Base-by-base conservation (phyloP, 1,140 invertebrate species). In the Lerema accius region DNA sequence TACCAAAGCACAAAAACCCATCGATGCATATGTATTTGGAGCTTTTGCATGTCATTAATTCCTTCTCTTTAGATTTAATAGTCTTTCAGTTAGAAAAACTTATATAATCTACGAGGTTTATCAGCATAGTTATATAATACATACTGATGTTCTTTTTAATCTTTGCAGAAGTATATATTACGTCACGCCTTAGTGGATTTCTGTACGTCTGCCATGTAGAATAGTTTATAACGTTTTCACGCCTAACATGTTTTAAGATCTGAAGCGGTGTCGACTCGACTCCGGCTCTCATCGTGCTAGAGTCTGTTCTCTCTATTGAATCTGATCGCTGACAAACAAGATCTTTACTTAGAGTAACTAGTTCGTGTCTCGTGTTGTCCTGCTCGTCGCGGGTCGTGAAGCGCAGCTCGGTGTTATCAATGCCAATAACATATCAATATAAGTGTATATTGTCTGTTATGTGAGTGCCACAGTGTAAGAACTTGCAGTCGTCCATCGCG, bases 1-100 rank as follows among this genome's bases (percentile, higher is more conserved):
- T 90, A 90, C 88, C 88, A 90, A 90, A 90, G 88, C 86, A 88
- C 88, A 89, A 89, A 84, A 85, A 82, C 88, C 88, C 88, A 90
- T 88, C 88, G 88, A 89, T 84, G 84, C 84, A 78, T 82, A 81
- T 75, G 70, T 80, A 79, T 80, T 81, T 76, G 72, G 73, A 82
- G 78, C 80, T 77, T 78, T 80, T 75, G 76, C 76, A 76, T 80
- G 76, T 80, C 82, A 86, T 77, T 82, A 65, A 80, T 74, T 71
- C 56, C 71, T 75, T 75, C 76, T 77, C 79, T 71, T 76, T 88
- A 88, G 85, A 90, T 89, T 90, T 84, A 78, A 82, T 86, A 87
- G 86, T 89, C 88, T 89, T 89, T 90, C 86, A 86, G 26, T 69
- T 65, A 68, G 86, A 90, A 89, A 88, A 87, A 89, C 84, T 86